phyloP scores from a whole-genome alignment of 2,113 vertebrate genomes.

The Glaucomys volans region DNA sequence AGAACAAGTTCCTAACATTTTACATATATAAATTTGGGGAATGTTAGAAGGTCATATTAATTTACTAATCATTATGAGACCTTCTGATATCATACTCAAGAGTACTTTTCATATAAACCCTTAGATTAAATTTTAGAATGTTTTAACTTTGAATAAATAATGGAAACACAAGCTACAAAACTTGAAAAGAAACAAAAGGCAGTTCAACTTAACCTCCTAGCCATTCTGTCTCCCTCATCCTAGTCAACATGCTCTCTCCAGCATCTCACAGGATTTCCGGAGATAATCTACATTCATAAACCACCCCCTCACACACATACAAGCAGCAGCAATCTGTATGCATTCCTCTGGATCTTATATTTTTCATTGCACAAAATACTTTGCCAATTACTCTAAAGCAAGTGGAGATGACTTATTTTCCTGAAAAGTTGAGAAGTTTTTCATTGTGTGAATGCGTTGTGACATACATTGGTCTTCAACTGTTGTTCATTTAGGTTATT shows the following conservation, averaged over 20 bases:
- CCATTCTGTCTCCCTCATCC: neutral
- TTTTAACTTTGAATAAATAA: slow-evolving; percentile 41
- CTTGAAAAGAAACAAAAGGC: neutral
- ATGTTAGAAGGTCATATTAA: slow-evolving; percentile 22
- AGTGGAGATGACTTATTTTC: slow-evolving; percentile 13
- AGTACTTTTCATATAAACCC: neutral
- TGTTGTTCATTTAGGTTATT: neutral
- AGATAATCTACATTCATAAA: neutral
- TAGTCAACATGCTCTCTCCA: neutral
- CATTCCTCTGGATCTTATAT: neutral
- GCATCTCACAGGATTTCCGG: neutral
- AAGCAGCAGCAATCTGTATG: neutral
- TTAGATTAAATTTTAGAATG: neutral
- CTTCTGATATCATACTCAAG: neutral
- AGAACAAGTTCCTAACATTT: slow-evolving; percentile 25
- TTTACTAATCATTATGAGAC: neutral
- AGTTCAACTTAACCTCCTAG: neutral
- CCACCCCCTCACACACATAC: neutral
- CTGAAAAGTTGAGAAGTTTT: neutral
- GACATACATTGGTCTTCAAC: neutral
- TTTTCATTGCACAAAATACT: neutral
- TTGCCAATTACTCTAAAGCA: neutral
- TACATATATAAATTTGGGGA: neutral
- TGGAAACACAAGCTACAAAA: neutral
- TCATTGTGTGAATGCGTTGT: neutral